Percentiles rank a stretch among this genome's conserved stretches.
phyloP scores from a whole-genome alignment of 2,797 vertebrate genomes.

The Strix occidentalis region DNA sequence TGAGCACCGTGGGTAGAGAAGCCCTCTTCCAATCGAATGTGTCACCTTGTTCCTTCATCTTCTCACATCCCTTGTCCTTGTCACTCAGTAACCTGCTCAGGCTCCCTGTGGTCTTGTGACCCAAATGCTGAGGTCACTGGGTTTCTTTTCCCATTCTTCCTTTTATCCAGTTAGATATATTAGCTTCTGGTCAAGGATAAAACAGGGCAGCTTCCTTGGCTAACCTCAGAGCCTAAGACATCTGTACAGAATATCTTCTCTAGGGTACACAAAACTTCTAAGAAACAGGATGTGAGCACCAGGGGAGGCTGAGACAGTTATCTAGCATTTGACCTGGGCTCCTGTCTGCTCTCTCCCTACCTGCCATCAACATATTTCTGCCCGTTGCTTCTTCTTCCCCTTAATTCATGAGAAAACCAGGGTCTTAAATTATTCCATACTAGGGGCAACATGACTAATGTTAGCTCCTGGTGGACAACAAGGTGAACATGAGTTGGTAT shows the following conservation, averaged over 20 bases:
- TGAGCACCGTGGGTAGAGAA: background rate
- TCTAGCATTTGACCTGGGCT: background rate
- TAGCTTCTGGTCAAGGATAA: background rate
- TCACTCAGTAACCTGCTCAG: background rate
- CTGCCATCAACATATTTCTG: background rate
- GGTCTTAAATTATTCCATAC: background rate
- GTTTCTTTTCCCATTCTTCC: background rate
- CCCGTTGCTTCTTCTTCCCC: background rate
- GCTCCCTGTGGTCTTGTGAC: background rate
- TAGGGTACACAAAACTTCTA: background rate
- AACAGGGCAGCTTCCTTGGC: background rate
- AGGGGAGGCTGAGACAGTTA: background rate
- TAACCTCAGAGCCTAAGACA: background rate
- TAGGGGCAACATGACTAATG: background rate
- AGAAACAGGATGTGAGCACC: background rate
- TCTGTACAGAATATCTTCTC: background rate
- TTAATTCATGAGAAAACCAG: background rate
- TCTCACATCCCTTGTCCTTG: background rate
- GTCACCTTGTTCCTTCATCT: background rate
- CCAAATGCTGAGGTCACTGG: background rate
- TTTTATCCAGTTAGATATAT: background rate
- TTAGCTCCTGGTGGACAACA: background rate
- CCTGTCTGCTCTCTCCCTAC: background rate
- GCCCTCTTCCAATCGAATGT: too few relatives aligned
- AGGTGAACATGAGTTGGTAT: background rate